Base-by-base conservation (phyloP, 2,888 invertebrate genomes). In the Imbricaverruca yamaguchii region DNA sequence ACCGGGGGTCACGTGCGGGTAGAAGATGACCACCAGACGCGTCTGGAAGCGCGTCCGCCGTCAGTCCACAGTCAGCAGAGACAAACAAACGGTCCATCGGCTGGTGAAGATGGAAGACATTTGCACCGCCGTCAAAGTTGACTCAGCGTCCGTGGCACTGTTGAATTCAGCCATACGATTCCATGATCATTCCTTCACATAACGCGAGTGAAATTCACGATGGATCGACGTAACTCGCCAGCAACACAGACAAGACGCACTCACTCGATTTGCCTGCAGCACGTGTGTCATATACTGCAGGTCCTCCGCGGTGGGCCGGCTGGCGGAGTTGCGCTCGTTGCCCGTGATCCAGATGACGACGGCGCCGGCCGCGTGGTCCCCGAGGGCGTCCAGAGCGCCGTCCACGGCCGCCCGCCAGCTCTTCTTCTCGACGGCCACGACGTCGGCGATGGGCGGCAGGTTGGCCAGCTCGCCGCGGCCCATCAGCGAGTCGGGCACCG, bases 1-100 rank as follows among this genome's bases (percentile, higher is more conserved):
- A 8, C 89, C 82, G 23, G 81, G 81, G 23, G 77, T 77, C 9
- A n/a, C 77, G 77, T 77, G 21, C 6, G 77, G 77, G 77, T 77
- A 77, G 56, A 77, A 77, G 13, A 77, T n/a, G 21, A 77, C 2
- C 77, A 77, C 77, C 21, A 77, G 56, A 6, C 77, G 77, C 56
- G n/a, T n/a, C 77, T 77, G 55, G 6, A 74, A 10, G 74, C 18
- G 10, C 59, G 59, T 59, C 59, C 11, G 59, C 11, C 12, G 59
- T 59, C 59, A 59, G 59, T 39, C 39, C 39, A 39, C 39, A 39
- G 4, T 39, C 39, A 39, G 39, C 39, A 39, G 39, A 39, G 39
- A 39, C 39, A 39, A 39, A 39, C 39, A 39, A 39, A 39, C 39
- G 4, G 39, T 39, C 4, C 4, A 39, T 39, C 39, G 39, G 39